Evolutionary conservation across 2,113 vertebrate genomes (phyloP).

Genomic region (Phasianus colchicus): DNA sequence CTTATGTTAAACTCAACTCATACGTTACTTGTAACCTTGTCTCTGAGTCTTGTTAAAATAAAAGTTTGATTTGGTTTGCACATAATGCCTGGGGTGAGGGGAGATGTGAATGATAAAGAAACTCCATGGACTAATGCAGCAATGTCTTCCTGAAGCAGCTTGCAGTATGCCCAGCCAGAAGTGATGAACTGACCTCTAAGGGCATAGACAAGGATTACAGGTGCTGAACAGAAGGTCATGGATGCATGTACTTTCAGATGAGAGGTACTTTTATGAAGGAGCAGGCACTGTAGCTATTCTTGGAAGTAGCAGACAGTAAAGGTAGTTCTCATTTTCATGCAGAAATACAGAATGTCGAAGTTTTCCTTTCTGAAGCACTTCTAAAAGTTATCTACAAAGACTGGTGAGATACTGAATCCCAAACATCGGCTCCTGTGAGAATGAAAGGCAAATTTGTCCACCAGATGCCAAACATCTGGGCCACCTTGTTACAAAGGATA

Average conservation of each 20-base stretch:
- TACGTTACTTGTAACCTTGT: not conserved
- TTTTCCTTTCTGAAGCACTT: not conserved
- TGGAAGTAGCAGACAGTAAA: not conserved
- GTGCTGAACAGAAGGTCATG: not conserved
- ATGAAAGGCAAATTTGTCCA: not conserved
- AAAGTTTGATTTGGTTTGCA: not conserved
- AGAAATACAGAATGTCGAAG: not conserved
- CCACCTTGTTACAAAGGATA: not conserved
- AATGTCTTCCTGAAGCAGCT: not conserved
- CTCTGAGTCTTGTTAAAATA: not conserved
- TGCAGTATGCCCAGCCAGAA: not conserved
- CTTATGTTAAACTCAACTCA: not conserved
- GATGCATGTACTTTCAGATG: not conserved
- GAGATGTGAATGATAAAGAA: not conserved
- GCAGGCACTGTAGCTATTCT: not conserved
- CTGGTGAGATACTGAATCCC: not conserved
- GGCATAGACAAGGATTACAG: not conserved
- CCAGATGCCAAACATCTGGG: not conserved
- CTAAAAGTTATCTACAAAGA: not conserved
- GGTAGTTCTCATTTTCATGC: not conserved
- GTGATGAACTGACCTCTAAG: not conserved
- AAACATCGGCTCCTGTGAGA: not conserved
- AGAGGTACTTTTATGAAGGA: not conserved
- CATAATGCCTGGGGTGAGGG: not conserved
- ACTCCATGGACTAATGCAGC: not conserved